These are phyloP conservation scores for Platerodrilus igneus DNA, from an alignment of 2,888 invertebrate species.

Conservation along the genomic window DNA sequence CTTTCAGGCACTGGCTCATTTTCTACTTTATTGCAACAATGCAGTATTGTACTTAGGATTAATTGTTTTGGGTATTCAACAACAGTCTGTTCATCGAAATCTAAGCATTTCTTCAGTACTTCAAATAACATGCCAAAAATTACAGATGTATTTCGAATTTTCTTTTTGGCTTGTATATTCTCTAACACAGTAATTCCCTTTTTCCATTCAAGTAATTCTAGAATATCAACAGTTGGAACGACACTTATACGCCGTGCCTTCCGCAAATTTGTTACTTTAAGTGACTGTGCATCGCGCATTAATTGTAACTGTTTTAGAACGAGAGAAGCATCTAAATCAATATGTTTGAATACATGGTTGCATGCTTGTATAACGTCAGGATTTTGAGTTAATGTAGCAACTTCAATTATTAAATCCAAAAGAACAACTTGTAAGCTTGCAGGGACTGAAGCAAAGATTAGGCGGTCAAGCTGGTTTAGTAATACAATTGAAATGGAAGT, in stretches of 20 bases:
- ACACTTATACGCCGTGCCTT: slow-evolving; percentile 47
- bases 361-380: slow-evolving; percentile 58
- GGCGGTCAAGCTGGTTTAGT: slow-evolving; percentile 55
- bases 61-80: slow-evolving; percentile 89
- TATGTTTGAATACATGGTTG: slow-evolving; percentile 61
- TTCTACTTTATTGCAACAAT: slow-evolving; percentile 60
- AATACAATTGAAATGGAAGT: too few relatives aligned
- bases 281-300: slow-evolving; percentile 55
- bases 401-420: slow-evolving; percentile 53
- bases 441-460: slow-evolving; percentile 53
- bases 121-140: slow-evolving; percentile 75
- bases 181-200: slow-evolving; percentile 76
- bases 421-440: slow-evolving; percentile 48
- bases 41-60: slow-evolving; percentile 70
- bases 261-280: slow-evolving; percentile 44
- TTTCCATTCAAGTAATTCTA: slow-evolving; percentile 69
- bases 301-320: slow-evolving; percentile 55
- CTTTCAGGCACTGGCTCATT: slow-evolving; percentile 52
- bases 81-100: slow-evolving; percentile 74
- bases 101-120: slow-evolving; percentile 70
- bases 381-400: slow-evolving; percentile 56
- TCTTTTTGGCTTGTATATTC: slow-evolving; percentile 79
- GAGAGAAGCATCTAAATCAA: slow-evolving; percentile 59
- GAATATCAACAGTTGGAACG: slow-evolving; percentile 56
- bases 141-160: slow-evolving; percentile 60